Evolutionary conservation across 2,113 vertebrate species (phyloP), one percentile per base, ranked within the genome.

Genomic region (Pogonocichla stellata): DNA sequence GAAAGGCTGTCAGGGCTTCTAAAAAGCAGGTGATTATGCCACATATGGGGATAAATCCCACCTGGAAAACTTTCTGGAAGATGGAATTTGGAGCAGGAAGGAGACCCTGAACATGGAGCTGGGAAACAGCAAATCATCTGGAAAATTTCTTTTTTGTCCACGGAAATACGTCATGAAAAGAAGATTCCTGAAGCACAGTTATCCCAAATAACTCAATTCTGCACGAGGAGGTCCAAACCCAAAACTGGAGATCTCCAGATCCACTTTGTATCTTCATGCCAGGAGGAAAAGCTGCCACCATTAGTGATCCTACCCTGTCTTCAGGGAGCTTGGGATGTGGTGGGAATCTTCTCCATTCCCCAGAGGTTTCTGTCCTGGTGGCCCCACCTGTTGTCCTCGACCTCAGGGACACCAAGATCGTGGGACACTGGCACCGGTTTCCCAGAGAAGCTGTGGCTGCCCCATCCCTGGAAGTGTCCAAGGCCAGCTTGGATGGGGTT

Each of bases 111-210:
- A 8, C 15, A 0, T 2, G 19, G 60, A 54, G n/a, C 38, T 25
- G 19, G 34, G 18, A 45, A 58, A 19, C 11, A 29, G 9, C 38
- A 40, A 45, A 70, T 20, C 2, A 18, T 33, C 28, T 19, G 45
- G 56, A 60, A 92, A 50, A 48, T 3, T 12, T 34, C 31, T 6
- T 7, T 73, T 43, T 25, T 33, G 31, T 19, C 38, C n/a, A 3
- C 3, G 61, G 60, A 14, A 34, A 28, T 0, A 3, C 2, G 16
- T 8, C 2, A 23, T 61, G 62, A 19, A 65, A 48, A 54, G 43
- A 12, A 38, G 20, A 4, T 60, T 56, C 31, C 28, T 3, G 0
- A 2, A 11, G 34, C 2, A 0, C 50, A 15, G 2, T 11, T 6
- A 23, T 80, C 31, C 72, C 51, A 20, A 9, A 5, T 26, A 8